Base-by-base conservation (phyloP, 2,888 invertebrate genomes). In the Coelopa pilipes region DNA sequence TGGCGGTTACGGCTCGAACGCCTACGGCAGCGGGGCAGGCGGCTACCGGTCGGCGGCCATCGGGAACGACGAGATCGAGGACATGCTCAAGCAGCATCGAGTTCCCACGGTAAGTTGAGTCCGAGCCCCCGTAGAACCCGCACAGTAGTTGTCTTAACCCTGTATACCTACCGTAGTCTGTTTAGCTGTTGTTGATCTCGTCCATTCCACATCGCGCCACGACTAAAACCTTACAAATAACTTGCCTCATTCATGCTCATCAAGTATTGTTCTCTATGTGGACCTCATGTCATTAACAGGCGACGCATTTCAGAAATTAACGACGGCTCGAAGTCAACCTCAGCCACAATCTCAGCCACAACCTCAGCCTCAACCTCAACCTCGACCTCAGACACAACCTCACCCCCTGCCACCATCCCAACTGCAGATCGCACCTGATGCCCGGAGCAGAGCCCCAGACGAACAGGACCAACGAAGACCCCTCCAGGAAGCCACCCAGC, bases 301-400 rank as follows among this genome's bases (percentile, higher is more conserved):
- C 82, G 86, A 82, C 85, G 86, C 85, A 81, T 86, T 86, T 86
- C 86, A 86, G 86, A 79, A 82, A 83, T 78, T 85, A 80, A 80
- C 76, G 74, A 67, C 49, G 13, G 70, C 49, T 15, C 73, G 62
- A 63, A 50, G 57, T 49, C 75, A 76, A 55, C 74, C 55, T 62
- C 71, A 75, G 15, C 65, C 63, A 4, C 71, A 66, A 21, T 4
- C 17, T 17, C 1, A 13, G 17, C 19, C 21, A 21, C 13, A 47
- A 0, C 17, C 12, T 11, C 46, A 19, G 47, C 70, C 34, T 34
- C 67, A 24, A 67, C 15, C 46, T 53, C 69, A 76, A 55, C 73
- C 69, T 59, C 53, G 73, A 72, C 60, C 67, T 34, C 67, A 24
- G 53, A 7, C 46, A 49, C 69, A 76, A 55, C 73, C 69, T 62